Percentiles rank a stretch among this genome's conserved stretches.
Evolutionary conservation across 2,888 invertebrate species (phyloP).

Genomic region (Campoplex nolae): DNA sequence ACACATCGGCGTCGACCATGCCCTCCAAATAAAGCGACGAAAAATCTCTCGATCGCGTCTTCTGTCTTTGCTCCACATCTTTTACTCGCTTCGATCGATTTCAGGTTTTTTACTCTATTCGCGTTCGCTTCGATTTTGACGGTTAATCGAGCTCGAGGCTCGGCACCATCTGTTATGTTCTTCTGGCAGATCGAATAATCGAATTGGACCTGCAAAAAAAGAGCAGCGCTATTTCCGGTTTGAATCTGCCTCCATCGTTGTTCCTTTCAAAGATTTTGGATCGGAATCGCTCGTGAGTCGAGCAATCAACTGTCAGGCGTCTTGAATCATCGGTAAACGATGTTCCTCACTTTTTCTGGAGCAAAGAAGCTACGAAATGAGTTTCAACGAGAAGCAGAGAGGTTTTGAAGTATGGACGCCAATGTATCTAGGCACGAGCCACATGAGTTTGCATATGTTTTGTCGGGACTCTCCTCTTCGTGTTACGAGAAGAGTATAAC

Average conservation of each 20-base stretch:
- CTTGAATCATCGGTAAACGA: neutral
- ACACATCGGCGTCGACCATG: conserved; percentile 81
- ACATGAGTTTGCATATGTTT: conserved; percentile 76
- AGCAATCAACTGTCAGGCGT: neutral
- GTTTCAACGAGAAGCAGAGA: neutral
- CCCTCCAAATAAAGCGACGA: conserved; percentile 72
- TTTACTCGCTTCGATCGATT: conserved; percentile 15
- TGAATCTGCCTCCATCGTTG: neutral
- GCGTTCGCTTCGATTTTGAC: conserved; percentile 22
- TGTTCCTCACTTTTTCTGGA: neutral
- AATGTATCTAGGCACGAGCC: conserved; percentile 83
- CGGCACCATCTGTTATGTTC: conserved; percentile 45
- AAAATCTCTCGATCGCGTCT: conserved; percentile 44
- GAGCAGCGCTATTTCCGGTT: neutral
- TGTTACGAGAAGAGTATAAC: conserved; percentile 45
- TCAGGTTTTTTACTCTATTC: neutral
- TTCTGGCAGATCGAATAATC: neutral
- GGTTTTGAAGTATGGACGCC: conserved; percentile 73
- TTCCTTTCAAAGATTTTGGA: neutral
- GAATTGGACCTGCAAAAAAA: neutral
- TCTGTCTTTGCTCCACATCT: conserved; percentile 16
- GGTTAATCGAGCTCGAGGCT: conserved; percentile 18
- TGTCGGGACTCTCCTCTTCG: conserved; percentile 56
- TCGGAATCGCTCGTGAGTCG: neutral
- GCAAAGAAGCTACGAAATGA: neutral